Percentiles rank a stretch among this genome's conserved stretches.
Conservation (phyloP, 2,888 invertebrate genomes). For the Cheilosia urbana region DNA sequence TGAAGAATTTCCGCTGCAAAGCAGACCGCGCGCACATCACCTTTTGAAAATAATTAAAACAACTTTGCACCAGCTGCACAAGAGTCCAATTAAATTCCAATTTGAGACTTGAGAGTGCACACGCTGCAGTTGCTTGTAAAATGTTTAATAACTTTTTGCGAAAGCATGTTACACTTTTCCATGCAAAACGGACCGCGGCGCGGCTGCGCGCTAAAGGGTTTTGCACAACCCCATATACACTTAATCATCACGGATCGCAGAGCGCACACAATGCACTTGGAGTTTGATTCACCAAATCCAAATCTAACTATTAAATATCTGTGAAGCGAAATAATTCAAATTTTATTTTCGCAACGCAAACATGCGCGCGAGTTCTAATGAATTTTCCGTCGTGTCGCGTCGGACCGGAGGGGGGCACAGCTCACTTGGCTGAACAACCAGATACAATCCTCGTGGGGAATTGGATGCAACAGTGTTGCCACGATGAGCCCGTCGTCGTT, state of each 20-base stretch:
- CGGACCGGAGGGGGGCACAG: neutral
- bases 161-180: conserved; percentile 62
- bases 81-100: conserved; percentile 70
- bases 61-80: conserved; percentile 53
- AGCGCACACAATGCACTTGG: conserved; percentile 52
- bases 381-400: conserved; percentile 32
- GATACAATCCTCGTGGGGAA: conserved; percentile 44
- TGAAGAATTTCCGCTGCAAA: conserved; percentile 53
- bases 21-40: conserved; percentile 39
- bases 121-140: conserved; percentile 32
- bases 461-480: conserved; percentile 35
- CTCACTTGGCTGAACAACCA: conserved; percentile 43
- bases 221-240: conserved; percentile 25
- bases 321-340: conserved; percentile 67
- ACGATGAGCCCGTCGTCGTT: conserved; percentile 45
- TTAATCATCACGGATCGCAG: conserved; percentile 18
- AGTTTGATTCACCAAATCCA: conserved; percentile 53
- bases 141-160: conserved; percentile 61
- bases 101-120: conserved; percentile 61
- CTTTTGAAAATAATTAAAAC: conserved; percentile 65
- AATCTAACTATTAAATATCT: conserved; percentile 48
- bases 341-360: conserved; percentile 69
- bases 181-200: conserved; percentile 55
- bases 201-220: conserved; percentile 57
- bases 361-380: conserved; percentile 65